phyloP scores from a whole-genome alignment of 1,140 invertebrate species.

The Diabrotica virgifera region DNA sequence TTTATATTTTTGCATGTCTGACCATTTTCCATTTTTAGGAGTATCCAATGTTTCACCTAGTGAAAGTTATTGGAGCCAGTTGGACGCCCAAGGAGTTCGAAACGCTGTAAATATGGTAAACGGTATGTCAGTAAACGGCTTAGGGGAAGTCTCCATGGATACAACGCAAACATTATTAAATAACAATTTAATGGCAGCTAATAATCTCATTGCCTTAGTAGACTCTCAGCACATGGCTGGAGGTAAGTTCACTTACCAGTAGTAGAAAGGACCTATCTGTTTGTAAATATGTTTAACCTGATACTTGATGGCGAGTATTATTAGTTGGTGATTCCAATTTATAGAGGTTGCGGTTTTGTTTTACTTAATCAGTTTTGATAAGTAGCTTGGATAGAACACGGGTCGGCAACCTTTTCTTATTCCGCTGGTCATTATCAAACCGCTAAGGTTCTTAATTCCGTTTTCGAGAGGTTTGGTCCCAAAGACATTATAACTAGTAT shows the following conservation, averaged over 20 bases:
- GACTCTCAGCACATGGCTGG: conserved; percentile 48
- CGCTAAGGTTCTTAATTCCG: too few species aligned
- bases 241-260: not conserved
- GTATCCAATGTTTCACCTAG: conserved; percentile 85
- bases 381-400: too few species aligned
- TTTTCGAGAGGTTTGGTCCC: too few species aligned
- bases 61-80: conserved; percentile 84
- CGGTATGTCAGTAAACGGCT: conserved; percentile 73
- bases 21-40: conserved; percentile 49
- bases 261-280: too few species aligned
- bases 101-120: conserved; percentile 78
- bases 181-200: conserved; percentile 53
- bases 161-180: conserved; percentile 54
- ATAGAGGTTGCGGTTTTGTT: too few species aligned
- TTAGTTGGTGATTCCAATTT: too few species aligned
- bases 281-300: too few species aligned
- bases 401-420: too few species aligned
- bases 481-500: too few species aligned
- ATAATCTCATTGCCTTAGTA: conserved; percentile 48
- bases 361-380: too few species aligned
- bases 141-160: conserved; percentile 72
- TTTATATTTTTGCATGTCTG: not conserved
- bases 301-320: too few species aligned
- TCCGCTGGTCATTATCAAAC: too few species aligned
- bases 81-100: conserved; percentile 71